Evolutionary conservation across 2,797 vertebrate species (phyloP).

Genomic region (Orestias chungarensis): DNA sequence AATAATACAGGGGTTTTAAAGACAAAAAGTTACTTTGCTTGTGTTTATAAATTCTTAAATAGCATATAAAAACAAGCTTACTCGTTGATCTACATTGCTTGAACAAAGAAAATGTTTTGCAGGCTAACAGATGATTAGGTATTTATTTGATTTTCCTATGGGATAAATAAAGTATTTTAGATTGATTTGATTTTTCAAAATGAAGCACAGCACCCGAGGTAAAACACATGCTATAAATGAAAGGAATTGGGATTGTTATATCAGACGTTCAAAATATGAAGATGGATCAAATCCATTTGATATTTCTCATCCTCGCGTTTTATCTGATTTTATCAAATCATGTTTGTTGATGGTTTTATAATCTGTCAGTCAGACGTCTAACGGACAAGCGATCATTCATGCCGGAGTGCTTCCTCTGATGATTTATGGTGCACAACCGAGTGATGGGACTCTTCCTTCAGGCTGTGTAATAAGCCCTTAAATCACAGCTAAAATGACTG

Average conservation of each 20-base stretch:
- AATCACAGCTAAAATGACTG: slow-evolving; percentile 70
- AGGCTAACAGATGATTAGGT: slow-evolving; percentile 12
- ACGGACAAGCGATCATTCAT: slow-evolving; percentile 51
- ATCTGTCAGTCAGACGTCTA: slow-evolving; percentile 58
- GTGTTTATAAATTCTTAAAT: not conserved
- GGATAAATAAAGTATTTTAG: too few species aligned
- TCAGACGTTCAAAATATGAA: slow-evolving; percentile 50
- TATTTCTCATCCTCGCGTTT: slow-evolving; percentile 43
- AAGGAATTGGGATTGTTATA: slow-evolving; percentile 26
- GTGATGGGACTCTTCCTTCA: slow-evolving; percentile 53
- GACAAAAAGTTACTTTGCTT: not conserved
- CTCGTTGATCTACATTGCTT: slow-evolving; percentile 5
- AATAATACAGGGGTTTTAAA: not conserved
- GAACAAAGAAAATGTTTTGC: slow-evolving; percentile 14
- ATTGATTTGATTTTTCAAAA: too few species aligned
- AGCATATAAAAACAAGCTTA: slow-evolving; percentile 19
- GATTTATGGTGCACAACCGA: slow-evolving; percentile 44
- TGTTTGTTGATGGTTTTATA: slow-evolving; percentile 54
- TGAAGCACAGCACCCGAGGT: slow-evolving; percentile 12
- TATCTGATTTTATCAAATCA: slow-evolving; percentile 56
- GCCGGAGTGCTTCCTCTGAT: slow-evolving; percentile 48
- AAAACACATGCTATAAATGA: slow-evolving; percentile 34
- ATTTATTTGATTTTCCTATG: too few species aligned
- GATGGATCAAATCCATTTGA: slow-evolving; percentile 47
- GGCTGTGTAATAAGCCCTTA: slow-evolving; percentile 72